A percentile compares a stretch with the other conserved stretches of the same genome.
Evolutionary conservation across 2,113 vertebrate genomes (phyloP).

Genomic region (Egretta garzetta): DNA sequence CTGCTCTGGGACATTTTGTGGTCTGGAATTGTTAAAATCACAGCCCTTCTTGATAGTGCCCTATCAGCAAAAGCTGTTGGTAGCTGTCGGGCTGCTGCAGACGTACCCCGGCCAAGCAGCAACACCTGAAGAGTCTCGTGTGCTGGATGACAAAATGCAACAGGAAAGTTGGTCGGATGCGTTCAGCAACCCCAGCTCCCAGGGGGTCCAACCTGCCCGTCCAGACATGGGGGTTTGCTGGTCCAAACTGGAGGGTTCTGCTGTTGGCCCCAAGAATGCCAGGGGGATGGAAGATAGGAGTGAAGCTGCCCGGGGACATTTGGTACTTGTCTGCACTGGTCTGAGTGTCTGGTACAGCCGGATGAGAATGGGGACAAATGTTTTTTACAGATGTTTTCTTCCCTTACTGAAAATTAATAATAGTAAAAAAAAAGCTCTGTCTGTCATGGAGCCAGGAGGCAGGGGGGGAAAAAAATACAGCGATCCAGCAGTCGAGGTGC

Average conservation of each 20-base stretch:
- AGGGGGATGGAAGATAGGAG: not conserved
- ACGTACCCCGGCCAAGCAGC: not conserved
- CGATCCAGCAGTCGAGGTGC: not conserved
- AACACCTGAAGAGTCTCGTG: not conserved
- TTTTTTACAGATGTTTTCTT: not conserved
- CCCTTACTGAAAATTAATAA: not conserved
- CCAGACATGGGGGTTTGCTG: not conserved
- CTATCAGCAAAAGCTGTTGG: not conserved
- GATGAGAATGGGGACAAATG: not conserved
- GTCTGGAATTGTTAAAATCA: constrained; percentile 11
- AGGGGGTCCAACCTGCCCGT: not conserved
- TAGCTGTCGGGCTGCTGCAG: not conserved
- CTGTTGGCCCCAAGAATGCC: not conserved
- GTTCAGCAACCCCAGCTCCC: not conserved
- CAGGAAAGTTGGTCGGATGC: not conserved
- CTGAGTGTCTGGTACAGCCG: not conserved
- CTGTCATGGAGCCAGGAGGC: not conserved
- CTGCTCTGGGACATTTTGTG: not conserved
- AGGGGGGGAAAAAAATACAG: not conserved
- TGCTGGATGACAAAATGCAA: not conserved
- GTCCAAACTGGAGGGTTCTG: not conserved
- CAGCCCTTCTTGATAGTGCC: not conserved
- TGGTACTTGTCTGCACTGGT: not conserved
- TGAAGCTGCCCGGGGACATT: not conserved
- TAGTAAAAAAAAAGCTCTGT: not conserved